phyloP scores from a whole-genome alignment of 1,140 invertebrate species.

The Cylas formicarius region DNA sequence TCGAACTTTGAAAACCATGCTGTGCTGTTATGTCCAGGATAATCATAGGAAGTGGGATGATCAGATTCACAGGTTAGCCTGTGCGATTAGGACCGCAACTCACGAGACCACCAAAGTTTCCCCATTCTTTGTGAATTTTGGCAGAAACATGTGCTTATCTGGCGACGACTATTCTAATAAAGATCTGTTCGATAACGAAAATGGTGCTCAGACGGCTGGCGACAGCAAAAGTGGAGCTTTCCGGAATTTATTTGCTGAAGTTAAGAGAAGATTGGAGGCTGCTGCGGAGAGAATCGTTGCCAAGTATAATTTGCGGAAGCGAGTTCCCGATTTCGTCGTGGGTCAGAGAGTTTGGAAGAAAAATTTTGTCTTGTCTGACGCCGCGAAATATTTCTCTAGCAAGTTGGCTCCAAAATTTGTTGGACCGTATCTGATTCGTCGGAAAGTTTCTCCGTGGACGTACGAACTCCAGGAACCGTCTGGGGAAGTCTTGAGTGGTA shows the following conservation, averaged over 20 bases:
- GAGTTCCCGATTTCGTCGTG: not conserved
- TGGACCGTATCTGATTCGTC: slow-evolving; percentile 6
- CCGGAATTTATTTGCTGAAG: no score
- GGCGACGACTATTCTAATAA: slow-evolving; percentile 14
- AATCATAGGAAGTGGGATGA: slow-evolving; percentile 33
- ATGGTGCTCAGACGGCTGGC: no score
- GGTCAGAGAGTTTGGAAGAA: slow-evolving; percentile 3
- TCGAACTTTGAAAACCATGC: slow-evolving; percentile 26
- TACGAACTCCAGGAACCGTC: slow-evolving; percentile 4
- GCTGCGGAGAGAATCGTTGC: no score
- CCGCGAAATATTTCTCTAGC: slow-evolving; percentile 6
- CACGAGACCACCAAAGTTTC: slow-evolving; percentile 30
- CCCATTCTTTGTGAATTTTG: slow-evolving; percentile 21
- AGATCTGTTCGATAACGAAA: no score
- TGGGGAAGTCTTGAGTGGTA: no score
- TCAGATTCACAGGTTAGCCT: slow-evolving; percentile 20
- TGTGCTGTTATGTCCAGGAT: slow-evolving; percentile 25
- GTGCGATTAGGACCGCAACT: slow-evolving; percentile 29
- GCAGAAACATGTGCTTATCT: slow-evolving; percentile 9
- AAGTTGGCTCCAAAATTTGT: slow-evolving; percentile 16
- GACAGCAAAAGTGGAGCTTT: no score
- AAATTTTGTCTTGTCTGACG: slow-evolving; percentile 16
- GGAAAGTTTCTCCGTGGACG: not conserved
- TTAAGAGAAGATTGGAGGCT: no score
- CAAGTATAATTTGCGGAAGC: slow-evolving; percentile 9